Base-by-base conservation (phyloP, 2,888 invertebrate species). In the Cerastis leucographa region DNA sequence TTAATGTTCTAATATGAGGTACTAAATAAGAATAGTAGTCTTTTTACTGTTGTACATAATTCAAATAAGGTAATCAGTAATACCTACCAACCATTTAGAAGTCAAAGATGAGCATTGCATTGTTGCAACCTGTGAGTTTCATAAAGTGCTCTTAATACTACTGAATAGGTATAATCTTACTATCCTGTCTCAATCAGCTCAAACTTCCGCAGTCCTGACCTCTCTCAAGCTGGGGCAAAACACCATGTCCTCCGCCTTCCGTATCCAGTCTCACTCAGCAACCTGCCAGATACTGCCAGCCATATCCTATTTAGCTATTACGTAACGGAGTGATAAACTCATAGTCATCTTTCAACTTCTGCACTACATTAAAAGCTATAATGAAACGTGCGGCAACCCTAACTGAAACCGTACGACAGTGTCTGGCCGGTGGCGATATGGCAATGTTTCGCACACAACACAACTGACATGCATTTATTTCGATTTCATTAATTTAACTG, bases 371-470 rank as follows among this genome's bases (percentile, higher is more conserved):
- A 19, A 25, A 51, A 44, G 25, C 7, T 29, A 11, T 5, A 62
- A 54, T 54, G n/a, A 19, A 42, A 9, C 49, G 49, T 87, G 67
- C 1, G 72, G 56, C 29, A 93, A 80, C 94, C 94, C 92, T 94
- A 83, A 56, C 59, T 25, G 94, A 94, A 95, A 86, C 94, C 95
- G 51, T 91, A 93, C 86, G 89, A 93, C 85, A 82, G 92, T 92
- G 94, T 94, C 93, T 93, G 88, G 85, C 89, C 87, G 86, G 87
- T 87, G 86, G 85, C 84, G 87, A 90, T 89, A 83, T 79, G 84
- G 86, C 85, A 79, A 74, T 61, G 75, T 76, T 80, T 81, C 83
- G 66, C 72, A 65, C 62, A 76, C 70, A 72, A 82, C 74, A 78
- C 67, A 73, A 84, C 81, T 77, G 68, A 61, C 76, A 82, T 72